Conservation (phyloP, 2,888 invertebrate genomes). For the Deladenus siricidicola region DNA sequence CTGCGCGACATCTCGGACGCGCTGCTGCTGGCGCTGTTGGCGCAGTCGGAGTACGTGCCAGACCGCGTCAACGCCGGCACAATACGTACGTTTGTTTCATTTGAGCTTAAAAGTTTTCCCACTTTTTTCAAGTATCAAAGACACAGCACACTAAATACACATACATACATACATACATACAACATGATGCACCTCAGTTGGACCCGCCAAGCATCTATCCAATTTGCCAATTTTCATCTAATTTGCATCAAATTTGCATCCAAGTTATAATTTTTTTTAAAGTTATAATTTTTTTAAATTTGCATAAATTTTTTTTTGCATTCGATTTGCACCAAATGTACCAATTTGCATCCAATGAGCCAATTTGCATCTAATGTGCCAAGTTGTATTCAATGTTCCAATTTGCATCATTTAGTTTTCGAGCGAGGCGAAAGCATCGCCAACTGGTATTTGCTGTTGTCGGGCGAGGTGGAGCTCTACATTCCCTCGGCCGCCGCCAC, state of each 20-base stretch:
- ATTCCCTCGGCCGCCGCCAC: conserved; percentile 3
- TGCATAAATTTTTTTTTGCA: no score
- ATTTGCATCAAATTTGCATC: no score
- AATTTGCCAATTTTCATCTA: background rate
- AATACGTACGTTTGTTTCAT: conserved; percentile 41
- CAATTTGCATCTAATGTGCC: no score
- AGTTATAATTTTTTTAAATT: no score
- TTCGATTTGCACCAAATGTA: no score
- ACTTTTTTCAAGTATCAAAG: no score
- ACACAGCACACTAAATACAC: no score
- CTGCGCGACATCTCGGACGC: conserved; percentile 35
- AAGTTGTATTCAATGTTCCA: no score
- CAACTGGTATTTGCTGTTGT: conserved; percentile 49
- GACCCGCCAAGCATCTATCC: background rate
- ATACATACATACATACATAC: no score
- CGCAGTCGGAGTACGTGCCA: conserved; percentile 38
- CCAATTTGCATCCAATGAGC: no score
- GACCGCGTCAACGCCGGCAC: conserved; percentile 42
- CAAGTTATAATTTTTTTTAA: no score
- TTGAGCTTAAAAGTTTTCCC: no score
- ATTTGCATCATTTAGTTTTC: conserved; percentile 51
- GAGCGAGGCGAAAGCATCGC: conserved; percentile 39
- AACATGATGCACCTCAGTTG: background rate
- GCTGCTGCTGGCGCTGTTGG: conserved; percentile 35
- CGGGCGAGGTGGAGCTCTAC: conserved; percentile 49